A percentile compares a stretch with the other conserved stretches of the same genome.
These are phyloP conservation scores for Boulengerochromis microlepis DNA, from an alignment of 2,113 vertebrate genomes.

Conservation along the genomic window DNA sequence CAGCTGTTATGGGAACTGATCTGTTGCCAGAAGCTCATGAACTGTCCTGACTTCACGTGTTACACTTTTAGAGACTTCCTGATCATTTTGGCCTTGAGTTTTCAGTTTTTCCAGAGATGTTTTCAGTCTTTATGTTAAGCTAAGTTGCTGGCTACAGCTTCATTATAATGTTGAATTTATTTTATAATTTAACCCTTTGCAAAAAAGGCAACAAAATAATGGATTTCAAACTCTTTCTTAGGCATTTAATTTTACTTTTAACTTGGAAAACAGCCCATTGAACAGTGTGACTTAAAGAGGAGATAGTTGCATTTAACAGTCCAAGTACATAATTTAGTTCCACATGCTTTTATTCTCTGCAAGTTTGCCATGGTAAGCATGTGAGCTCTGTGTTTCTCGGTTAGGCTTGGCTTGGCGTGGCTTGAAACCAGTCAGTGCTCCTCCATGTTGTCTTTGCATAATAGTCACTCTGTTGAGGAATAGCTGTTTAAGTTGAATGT, in stretches of 20 bases:
- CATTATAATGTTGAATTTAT: background rate
- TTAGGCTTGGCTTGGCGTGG: background rate
- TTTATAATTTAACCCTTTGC: background rate
- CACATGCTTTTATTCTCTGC: background rate
- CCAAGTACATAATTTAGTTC: background rate
- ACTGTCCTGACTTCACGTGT: background rate
- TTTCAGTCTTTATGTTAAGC: background rate
- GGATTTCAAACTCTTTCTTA: background rate
- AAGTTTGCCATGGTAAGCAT: background rate
- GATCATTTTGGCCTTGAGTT: background rate
- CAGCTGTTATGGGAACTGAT: background rate
- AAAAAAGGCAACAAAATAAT: background rate
- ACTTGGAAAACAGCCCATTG: background rate
- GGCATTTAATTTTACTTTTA: background rate
- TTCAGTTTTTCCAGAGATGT: background rate
- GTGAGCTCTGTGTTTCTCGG: accelerated
- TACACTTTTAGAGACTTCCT: background rate
- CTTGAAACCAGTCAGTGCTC: background rate
- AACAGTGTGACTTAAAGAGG: background rate
- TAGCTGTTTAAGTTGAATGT: background rate
- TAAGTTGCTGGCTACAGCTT: background rate
- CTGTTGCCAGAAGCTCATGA: background rate
- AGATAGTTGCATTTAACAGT: background rate
- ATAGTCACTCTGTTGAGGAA: background rate
- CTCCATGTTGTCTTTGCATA: background rate